phyloP scores from a whole-genome alignment of 2,113 vertebrate genomes.

The Zosterops pallidus region DNA sequence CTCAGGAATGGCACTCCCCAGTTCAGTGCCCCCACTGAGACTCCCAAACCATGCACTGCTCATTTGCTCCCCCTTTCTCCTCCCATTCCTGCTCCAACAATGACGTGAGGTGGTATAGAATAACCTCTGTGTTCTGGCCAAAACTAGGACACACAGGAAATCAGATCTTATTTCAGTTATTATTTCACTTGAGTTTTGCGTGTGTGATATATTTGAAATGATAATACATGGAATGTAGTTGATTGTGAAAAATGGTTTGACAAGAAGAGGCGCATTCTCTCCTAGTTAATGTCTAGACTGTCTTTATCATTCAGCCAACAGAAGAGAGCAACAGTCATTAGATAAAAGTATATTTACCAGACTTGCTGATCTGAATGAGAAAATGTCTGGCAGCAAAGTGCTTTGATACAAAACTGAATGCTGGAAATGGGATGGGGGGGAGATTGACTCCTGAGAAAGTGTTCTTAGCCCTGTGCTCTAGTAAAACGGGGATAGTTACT shows the following conservation, averaged over 20 bases:
- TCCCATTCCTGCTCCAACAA: neutral
- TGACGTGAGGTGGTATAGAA: fast-evolving
- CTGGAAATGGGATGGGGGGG: neutral
- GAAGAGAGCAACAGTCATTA: neutral
- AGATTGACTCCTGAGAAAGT: neutral
- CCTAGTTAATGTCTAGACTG: neutral
- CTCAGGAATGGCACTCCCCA: neutral
- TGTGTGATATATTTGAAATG: neutral
- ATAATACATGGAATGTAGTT: neutral
- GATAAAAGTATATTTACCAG: neutral
- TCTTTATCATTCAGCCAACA: neutral
- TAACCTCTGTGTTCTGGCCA: neutral
- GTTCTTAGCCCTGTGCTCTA: neutral
- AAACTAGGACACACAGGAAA: neutral
- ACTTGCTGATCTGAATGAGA: neutral
- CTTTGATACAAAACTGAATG: neutral
- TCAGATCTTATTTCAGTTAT: neutral
- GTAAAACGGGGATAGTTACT: neutral
- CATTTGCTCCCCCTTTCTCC: fast-evolving
- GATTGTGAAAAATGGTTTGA: neutral
- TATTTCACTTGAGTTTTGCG: neutral
- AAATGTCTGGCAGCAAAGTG: neutral
- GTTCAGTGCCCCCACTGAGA: neutral
- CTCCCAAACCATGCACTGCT: neutral
- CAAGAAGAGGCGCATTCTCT: neutral